These are phyloP conservation scores for Amphiura filiformis DNA, from an alignment of 35 echinoderm and acorn worm species.

Conservation along the genomic window DNA sequence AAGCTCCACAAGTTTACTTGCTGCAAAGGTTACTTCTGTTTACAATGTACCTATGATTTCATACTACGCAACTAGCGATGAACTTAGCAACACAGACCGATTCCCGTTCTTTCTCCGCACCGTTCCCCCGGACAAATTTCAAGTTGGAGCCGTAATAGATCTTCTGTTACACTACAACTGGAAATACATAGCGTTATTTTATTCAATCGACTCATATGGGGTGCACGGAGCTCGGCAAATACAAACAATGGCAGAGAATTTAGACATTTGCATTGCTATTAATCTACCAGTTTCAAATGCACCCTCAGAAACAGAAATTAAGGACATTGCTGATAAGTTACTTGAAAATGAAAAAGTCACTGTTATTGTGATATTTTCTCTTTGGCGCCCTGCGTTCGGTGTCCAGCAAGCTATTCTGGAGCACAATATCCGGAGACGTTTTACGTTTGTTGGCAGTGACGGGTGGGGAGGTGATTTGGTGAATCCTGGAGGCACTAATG, in stretches of 20 bases:
- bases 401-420: neutral
- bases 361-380: neutral
- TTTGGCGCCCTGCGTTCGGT: neutral
- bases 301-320: neutral
- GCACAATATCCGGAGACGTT: neutral
- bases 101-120: conserved; percentile 50
- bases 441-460: neutral
- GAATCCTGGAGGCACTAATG: neutral
- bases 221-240: conserved; percentile 23
- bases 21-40: neutral
- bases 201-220: conserved; percentile 31
- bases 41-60: conserved; percentile 23
- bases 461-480: conserved; percentile 14
- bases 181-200: conserved; percentile 31
- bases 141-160: conserved; percentile 41
- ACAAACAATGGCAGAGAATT: conserved; percentile 10
- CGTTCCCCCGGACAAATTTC: conserved; percentile 32
- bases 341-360: neutral
- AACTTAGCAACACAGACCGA: conserved; percentile 20
- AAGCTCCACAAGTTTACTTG: neutral
- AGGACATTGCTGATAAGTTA: neutral
- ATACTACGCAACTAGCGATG: conserved; percentile 35
- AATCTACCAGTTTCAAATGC: neutral
- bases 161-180: conserved; percentile 36
- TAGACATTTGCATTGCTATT: conserved; percentile 35